Base-by-base conservation (phyloP, 2,888 invertebrate species). In the Drosophila aldrichi region DNA sequence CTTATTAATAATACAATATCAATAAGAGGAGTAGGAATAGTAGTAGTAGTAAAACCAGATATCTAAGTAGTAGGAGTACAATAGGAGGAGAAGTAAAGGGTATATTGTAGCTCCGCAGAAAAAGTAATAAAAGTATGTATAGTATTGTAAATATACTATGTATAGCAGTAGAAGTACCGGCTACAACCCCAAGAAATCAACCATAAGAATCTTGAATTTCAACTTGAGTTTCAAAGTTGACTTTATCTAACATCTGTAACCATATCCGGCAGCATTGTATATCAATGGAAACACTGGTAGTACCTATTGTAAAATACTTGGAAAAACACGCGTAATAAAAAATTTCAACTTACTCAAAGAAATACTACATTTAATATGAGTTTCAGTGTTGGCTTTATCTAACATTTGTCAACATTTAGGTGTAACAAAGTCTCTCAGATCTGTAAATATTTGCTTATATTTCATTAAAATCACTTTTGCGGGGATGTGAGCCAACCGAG, bases 401-500 rank as follows among this genome's bases (percentile, higher is more conserved):
- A 25, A 25, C 43, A 44, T 36, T 55, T 43, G 18, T 34, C 22
- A 34, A 14, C n/a, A 18, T 8, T 16, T 44, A 57, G 18, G n/a
- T 48, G n/a, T 38, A 20, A 58, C 20, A 22, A 57, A 20, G 38
- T 12, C 38, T 40, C 14, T 22, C 10, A n/a, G 18, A 58, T 48
- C 22, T 48, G 10, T 9, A 41, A 20, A 32, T 22, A 32, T n/a
- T 43, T n/a, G 14, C 22, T 49, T 56, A 40, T 34, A 22, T 48
- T 41, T 16, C 43, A 40, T n/a, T 20, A 16, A 58, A 58, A 46
- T 32, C 43, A 18, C 4, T 36, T 60, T 61, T 2, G 16, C 22
- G 44, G 10, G n/a, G 18, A 40, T 22, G 55, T 36, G 55, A 29
- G 55, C 25, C 52, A 48, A 2, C 36, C 34, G 55, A 60, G 63